Evolutionary conservation across 1,140 invertebrate genomes (phyloP).

Genomic region (Teleopsis dalmanni): DNA sequence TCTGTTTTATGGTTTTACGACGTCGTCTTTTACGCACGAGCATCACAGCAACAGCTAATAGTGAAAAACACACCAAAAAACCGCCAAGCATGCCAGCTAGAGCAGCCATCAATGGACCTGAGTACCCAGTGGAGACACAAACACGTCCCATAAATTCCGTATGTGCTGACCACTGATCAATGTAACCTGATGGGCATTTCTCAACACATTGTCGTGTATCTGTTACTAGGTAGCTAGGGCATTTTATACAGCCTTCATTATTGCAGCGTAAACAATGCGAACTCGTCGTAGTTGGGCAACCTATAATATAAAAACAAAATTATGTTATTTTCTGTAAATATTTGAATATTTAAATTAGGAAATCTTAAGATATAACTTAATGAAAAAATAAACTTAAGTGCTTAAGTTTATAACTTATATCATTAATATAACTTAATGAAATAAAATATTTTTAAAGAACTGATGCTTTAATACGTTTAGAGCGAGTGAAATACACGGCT

Average conservation of each 20-base stretch:
- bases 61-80: constrained; percentile 54
- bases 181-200: constrained; percentile 55
- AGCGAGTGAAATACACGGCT: too few species aligned
- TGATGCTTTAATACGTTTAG: too few species aligned
- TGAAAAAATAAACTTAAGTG: too few species aligned
- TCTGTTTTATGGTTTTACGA: constrained; percentile 37
- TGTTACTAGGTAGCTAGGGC: constrained; percentile 47
- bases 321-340: neutral
- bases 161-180: constrained; percentile 54
- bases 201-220: constrained; percentile 52
- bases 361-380: too few species aligned
- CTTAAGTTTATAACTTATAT: too few species aligned
- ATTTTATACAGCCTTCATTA: constrained; percentile 50
- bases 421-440: too few species aligned
- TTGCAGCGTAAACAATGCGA: constrained; percentile 46
- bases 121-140: constrained; percentile 56
- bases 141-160: constrained; percentile 60
- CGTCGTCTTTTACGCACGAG: constrained; percentile 53
- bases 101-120: constrained; percentile 54
- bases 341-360: neutral
- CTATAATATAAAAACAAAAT: constrained; percentile 19
- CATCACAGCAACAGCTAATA: constrained; percentile 53
- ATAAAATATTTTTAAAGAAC: too few species aligned
- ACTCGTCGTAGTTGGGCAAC: constrained; percentile 33
- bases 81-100: constrained; percentile 55